Evolutionary conservation across 2,113 vertebrate genomes (phyloP).

Genomic region (Menura novaehollandiae): DNA sequence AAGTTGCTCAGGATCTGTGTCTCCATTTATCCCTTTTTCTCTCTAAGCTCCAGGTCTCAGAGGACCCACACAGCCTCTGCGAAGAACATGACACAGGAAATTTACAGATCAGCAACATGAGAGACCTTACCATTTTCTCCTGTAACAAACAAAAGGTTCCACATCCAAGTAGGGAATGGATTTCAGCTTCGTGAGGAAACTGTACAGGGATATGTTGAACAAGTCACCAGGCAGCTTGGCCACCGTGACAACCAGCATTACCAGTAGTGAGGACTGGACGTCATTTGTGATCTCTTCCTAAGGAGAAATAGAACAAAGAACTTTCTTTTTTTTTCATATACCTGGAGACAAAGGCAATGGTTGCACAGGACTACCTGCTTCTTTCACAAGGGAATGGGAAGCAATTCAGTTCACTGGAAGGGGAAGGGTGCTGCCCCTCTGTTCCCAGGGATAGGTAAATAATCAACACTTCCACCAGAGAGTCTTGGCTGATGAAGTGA

Average conservation of each 20-base stretch:
- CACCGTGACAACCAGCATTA: constrained; percentile 31
- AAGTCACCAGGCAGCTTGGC: constrained; percentile 27
- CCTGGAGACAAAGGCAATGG: background rate
- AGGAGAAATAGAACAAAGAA: background rate
- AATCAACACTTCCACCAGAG: background rate
- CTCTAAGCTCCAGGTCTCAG: background rate
- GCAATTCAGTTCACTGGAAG: background rate
- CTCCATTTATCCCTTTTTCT: background rate
- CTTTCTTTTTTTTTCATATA: background rate
- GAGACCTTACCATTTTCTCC: constrained; percentile 35
- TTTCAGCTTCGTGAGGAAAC: constrained; percentile 53
- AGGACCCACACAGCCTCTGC: background rate
- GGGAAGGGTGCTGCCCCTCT: background rate
- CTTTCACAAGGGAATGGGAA: background rate
- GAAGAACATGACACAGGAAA: background rate
- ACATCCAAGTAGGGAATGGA: constrained; percentile 42
- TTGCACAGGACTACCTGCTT: background rate
- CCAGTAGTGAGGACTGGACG: constrained; percentile 32
- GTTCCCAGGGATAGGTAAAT: background rate
- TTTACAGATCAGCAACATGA: background rate
- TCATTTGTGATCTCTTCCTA: constrained; percentile 56
- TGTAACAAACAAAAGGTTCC: background rate
- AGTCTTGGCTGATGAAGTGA: background rate
- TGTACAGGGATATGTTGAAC: background rate
- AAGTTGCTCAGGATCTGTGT: background rate